Evolutionary conservation across 2,113 vertebrate species (phyloP).

Genomic region (Megalops atlanticus): DNA sequence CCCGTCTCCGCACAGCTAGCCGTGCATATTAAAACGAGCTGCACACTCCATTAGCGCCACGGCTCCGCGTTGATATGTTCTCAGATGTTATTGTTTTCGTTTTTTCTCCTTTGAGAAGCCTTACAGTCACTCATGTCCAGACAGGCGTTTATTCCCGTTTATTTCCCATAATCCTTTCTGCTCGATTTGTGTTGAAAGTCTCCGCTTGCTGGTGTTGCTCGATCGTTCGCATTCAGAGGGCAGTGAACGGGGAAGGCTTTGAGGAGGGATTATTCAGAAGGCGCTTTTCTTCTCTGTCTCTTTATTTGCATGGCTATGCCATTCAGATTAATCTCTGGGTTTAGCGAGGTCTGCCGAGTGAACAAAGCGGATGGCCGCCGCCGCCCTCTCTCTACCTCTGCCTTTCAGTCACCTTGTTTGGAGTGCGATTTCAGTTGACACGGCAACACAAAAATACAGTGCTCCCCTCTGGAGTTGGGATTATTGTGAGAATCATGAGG

Average conservation of each 20-base stretch:
- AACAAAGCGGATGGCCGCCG: constrained; percentile 24
- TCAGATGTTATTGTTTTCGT: neutral
- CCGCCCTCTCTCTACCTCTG: neutral
- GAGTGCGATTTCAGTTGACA: neutral
- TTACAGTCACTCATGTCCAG: neutral
- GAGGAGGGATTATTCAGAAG: constrained; percentile 53
- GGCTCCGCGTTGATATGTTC: neutral
- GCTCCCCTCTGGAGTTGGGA: neutral
- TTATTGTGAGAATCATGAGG: neutral
- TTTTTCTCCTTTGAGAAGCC: neutral
- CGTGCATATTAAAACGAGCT: constrained; percentile 13
- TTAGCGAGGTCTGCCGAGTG: constrained; percentile 26
- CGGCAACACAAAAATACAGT: neutral
- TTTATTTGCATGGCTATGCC: constrained; percentile 45
- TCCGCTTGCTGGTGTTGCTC: constrained; percentile 41
- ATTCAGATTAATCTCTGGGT: constrained; percentile 49
- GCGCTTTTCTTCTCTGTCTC: constrained; percentile 30
- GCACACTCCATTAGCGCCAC: neutral
- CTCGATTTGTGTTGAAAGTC: neutral
- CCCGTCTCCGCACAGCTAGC: constrained; percentile 10
- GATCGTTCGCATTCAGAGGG: constrained; percentile 41
- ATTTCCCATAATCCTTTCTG: constrained; percentile 35
- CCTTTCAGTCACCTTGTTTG: neutral
- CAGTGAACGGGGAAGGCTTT: constrained; percentile 20
- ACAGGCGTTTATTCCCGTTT: neutral